Base-by-base conservation (phyloP, 2,888 invertebrate species). In the Belgica antarctica region DNA sequence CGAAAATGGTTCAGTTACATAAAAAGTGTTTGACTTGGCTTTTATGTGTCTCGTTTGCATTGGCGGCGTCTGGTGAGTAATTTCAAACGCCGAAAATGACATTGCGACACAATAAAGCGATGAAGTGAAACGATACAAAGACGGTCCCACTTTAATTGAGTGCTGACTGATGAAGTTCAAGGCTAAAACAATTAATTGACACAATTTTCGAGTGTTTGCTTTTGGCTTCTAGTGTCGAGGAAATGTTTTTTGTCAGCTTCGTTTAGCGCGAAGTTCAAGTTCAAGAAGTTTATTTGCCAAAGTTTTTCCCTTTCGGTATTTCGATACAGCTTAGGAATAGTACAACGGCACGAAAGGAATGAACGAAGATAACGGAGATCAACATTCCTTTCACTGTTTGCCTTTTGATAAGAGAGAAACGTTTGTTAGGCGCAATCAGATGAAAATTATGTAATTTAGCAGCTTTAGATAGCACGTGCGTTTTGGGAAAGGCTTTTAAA, bases 41-140 rank as follows among this genome's bases (percentile, higher is more conserved):
- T 65, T 65, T 65, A 47, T 65, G 17, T 65, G 65, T 65, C 46
- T 65, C 41, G 41, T 65, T 41, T 65, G 65, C 65, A 65, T 65
- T 65, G 25, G 65, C 47, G 65, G 41, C 47, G 65, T 65, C 65
- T 65, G 65, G 65, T 65, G 19, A 65, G 62, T 62, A 12, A 27
- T 62, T 31, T 52, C 52, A n/a, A 19, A 2, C 17, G 52, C 22
- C 15, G 12, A 41, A n/a, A 41, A 41, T 41, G 12, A 41, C 7
- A 41, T n/a, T n/a, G n/a, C n/a, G n/a, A n/a, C 34, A 31, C 34
- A 8, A 31, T 31, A 31, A 31, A 31, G 34, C 34, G 12, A 31
- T 31, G 34, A 12, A 31, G 12, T 12, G 15, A 41, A n/a, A 41
- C 15, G 41, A 41, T 41, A 31, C 31, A 31, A 7, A 15, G 52